Evolutionary conservation across 2,888 invertebrate genomes (phyloP), one percentile per base, ranked within the genome.

Genomic region (Andrena trimmerana): DNA sequence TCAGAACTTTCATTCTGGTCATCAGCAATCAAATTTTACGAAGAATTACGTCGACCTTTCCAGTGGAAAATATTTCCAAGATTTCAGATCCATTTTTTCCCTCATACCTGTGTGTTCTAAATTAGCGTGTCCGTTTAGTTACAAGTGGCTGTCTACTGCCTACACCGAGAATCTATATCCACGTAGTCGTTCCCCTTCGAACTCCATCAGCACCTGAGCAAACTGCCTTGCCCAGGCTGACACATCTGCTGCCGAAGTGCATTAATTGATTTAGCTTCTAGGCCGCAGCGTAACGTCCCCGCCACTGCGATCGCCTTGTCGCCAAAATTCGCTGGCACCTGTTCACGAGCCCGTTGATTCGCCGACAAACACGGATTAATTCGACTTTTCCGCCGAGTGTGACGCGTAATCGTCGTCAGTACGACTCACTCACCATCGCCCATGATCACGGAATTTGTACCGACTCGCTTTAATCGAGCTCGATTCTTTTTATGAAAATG

Each of bases 221-320:
- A 63, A 69, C 69, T 65, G 5, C 31, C 10, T 76, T 65, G 59
- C 24, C 54, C 8, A 52, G 5, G 13, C 2, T 36, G 65, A 69
- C 78, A 66, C 31, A 65, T 52, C 59, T 62, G 29, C 20, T 62
- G 24, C 27, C 33, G 24, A 62, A 33, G 62, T 79, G 54, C 33
- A 71, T 62, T 78, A 80, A 71, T 80, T 71, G 66, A 71, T 71
- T 79, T 67, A 71, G 42, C 79, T 24, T 52, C 63, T 24, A 54
- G 29, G 7, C 24, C 24, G 20, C 68, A 29, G 0, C 20, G 2
- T 27, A 33, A 54, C 20, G 68, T 10, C 2, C 29, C n/a, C 33
- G 29, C 36, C 33, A 20, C n/a, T 8, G 20, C 16, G 36, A 20
- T 2, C 2, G 13, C 27, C 10, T 62, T 24, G n/a, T 68, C 54